phyloP scores from a whole-genome alignment of 2,797 vertebrate genomes.

The Molossus molossus region DNA sequence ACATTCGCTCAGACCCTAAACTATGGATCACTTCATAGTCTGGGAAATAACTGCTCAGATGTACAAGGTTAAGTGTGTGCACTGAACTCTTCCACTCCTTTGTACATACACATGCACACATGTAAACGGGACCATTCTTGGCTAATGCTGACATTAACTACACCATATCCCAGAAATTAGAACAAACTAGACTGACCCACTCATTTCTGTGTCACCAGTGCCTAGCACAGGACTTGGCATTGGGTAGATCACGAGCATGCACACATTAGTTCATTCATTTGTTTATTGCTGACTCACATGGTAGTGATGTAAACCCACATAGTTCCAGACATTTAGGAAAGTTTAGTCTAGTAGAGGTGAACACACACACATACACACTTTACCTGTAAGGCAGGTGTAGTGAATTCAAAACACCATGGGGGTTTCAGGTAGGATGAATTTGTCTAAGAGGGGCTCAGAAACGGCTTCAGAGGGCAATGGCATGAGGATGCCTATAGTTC shows the following conservation, averaged over 20 bases:
- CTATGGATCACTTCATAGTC: not conserved
- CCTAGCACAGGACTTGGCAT: not conserved
- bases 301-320: not conserved
- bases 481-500: not conserved
- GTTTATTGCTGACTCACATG: not conserved
- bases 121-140: not conserved
- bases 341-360: not conserved
- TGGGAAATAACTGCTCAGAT: not conserved
- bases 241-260: not conserved
- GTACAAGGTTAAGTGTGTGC: not conserved
- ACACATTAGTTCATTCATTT: not conserved
- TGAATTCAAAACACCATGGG: not conserved
- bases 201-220: not conserved
- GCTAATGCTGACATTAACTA: not conserved
- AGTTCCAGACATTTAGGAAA: not conserved
- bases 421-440: not conserved
- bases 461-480: not conserved
- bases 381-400: not conserved
- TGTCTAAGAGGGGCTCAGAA: not conserved
- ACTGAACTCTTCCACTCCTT: not conserved
- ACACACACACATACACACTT: not conserved
- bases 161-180: not conserved
- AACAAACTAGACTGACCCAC: not conserved
- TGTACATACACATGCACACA: not conserved
- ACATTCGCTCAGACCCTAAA: not conserved